These are phyloP conservation scores for Frankliniella fusca DNA, from an alignment of 2,888 invertebrate genomes.

Conservation along the genomic window DNA sequence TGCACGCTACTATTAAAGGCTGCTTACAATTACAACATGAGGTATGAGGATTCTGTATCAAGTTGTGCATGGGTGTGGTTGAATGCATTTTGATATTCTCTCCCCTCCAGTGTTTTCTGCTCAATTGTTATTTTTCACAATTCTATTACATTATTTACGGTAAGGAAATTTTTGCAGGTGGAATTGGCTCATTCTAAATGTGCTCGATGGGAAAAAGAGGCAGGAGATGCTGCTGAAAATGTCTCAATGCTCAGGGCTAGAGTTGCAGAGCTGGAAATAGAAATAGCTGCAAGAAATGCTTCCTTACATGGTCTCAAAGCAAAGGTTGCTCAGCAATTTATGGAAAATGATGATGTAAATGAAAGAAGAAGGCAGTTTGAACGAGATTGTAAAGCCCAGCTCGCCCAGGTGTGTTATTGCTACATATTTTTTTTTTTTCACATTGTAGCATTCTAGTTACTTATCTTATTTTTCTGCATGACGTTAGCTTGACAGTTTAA, in stretches of 20 bases:
- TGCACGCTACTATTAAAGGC: conserved; percentile 6
- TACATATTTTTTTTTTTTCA: background rate
- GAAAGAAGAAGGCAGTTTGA: background rate
- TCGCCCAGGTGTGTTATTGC: background rate
- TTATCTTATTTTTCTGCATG: background rate
- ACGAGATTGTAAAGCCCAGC: conserved; percentile 1
- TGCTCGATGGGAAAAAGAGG: background rate
- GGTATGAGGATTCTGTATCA: background rate
- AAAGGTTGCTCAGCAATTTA: conserved; percentile 11
- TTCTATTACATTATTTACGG: background rate
- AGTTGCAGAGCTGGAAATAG: conserved; percentile 2
- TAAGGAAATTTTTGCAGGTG: background rate
- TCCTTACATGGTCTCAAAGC: conserved; percentile 6
- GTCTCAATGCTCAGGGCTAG: background rate
- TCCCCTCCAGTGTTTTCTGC: background rate
- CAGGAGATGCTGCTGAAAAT: background rate
- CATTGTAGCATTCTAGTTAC: background rate
- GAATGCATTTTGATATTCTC: background rate
- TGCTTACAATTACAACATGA: background rate
- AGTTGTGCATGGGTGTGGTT: background rate
- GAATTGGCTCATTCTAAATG: conserved; percentile 8
- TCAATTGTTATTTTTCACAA: background rate
- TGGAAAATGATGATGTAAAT: conserved; percentile 7
- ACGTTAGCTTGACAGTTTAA: background rate
- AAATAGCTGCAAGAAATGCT: conserved; percentile 1